Base-by-base conservation (phyloP, 2,888 invertebrate genomes). In the Nephrocerus scutellatus region DNA sequence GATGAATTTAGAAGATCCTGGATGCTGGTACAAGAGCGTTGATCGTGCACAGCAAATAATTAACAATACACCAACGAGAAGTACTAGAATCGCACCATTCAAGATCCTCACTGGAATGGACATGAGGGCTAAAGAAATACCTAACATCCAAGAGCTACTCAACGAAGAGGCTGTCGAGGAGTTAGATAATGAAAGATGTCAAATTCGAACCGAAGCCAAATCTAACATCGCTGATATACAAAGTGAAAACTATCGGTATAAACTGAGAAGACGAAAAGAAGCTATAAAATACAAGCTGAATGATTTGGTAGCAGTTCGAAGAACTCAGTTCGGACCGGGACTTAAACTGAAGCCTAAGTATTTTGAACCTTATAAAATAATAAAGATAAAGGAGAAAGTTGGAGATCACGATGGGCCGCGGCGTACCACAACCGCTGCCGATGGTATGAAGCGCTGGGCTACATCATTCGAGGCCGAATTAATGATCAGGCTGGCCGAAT, bases 1-100 rank as follows among this genome's bases (percentile, higher is more conserved):
- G 37, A 29, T 68, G 39, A 50, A 55, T 15, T 39, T 56, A 3
- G 53, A 54, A 9, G 51, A 48, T n/a, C 57, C 58, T 1, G 41
- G 40, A 4, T 47, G 54, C 13, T 63, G 59, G 60, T 58, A 55
- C 36, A 52, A 48, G 44, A 15, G 44, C 24, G 42, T 57, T 3
- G 39, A 39, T 20, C 13, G 9, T 1, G 35, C 25, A 19, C 43
- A 34, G 20, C 38, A 39, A 18, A 46, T 45, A 36, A 29, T 55
- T 26, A 53, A 63, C 33, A 25, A 25, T 13, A 25, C 35, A 4
- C 26, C 35, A 13, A n/a, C 35, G 18, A 25, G 26, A 10, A 26
- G 24, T 2, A 32, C 39, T 19, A 25, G 9, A 30, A 25, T 25
- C 16, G 15, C 10, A 8, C 30, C 46, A 2, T 46, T 46, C 15